Evolutionary conservation across 1,140 invertebrate species (phyloP), one percentile per base, ranked within the genome.

Genomic region (Drosophila paulistorum): DNA sequence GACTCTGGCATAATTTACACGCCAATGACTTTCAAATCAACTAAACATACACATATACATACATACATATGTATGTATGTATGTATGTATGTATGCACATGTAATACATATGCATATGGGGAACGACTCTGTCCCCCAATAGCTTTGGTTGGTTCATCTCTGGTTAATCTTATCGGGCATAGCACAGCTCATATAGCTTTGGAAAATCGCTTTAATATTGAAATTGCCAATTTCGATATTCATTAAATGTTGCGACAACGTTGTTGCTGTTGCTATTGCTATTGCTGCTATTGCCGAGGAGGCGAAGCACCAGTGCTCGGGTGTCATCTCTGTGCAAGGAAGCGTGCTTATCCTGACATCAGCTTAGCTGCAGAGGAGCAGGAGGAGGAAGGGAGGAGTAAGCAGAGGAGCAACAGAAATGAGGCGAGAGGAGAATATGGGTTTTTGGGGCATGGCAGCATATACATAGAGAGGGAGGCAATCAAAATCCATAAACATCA

Each of bases 401-500:
- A 54, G 71, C 23, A 26, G 7, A 30, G 55, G 26, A 26, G 30
- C 30, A 30, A 30, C 30, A 30, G 30, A 30, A 30, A 30, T 30
- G 30, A 30, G 30, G 30, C 30, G 30, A 30, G 30, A 30, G 41
- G 68, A 35, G 45, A 30, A 39, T 20, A 39, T 48, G 33, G 23
- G 61, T 60, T 61, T 20, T 42, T 48, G 45, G 45, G 14, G 14
- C 45, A 51, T 51, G 17, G 17, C 45, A 51, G 17, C 45, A 51
- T 51, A 37, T 26, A 26, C 23, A 26, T 30, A 30, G 30, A 51
- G 11, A 11, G 45, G 45, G 45, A 55, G 67, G 76, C 84, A 87
- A 87, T 89, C 84, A 83, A 80, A 89, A 84, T 89, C 79, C 79
- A 87, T 87, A 89, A 87, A 82, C 84, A 89, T 89, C 83, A 87